A percentile compares a stretch with the other conserved stretches of the same genome.
Evolutionary conservation across 2,113 vertebrate genomes (phyloP).

Genomic region (Bombycilla garrulus): DNA sequence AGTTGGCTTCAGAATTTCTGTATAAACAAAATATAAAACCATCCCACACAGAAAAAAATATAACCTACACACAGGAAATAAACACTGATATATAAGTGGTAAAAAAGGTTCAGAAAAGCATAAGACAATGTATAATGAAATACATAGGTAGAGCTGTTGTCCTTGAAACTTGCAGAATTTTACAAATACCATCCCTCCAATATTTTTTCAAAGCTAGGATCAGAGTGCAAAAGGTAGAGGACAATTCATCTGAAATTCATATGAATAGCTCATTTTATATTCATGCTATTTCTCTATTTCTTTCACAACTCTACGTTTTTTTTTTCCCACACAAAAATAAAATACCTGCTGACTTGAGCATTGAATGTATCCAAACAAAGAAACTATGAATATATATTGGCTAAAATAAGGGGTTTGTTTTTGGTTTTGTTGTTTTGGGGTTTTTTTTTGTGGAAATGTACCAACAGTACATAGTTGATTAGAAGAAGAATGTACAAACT

Average conservation of each 20-base stretch:
- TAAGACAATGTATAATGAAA: neutral
- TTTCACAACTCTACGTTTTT: neutral
- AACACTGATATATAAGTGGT: neutral
- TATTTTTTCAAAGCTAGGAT: neutral
- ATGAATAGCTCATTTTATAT: neutral
- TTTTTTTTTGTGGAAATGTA: neutral
- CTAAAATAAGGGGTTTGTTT: neutral
- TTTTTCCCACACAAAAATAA: neutral
- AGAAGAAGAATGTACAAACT: neutral
- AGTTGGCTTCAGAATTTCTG: neutral
- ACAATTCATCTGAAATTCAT: neutral
- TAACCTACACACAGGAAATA: neutral
- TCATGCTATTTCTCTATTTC: neutral
- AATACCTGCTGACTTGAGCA: neutral
- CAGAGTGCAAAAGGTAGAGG: neutral
- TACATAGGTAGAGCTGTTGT: neutral
- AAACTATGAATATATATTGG: constrained; percentile 40
- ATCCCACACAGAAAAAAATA: neutral
- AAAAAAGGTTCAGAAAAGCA: neutral
- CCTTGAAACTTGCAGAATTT: neutral
- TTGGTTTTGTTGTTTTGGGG: neutral
- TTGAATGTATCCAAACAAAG: neutral
- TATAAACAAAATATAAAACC: neutral
- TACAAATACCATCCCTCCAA: neutral
- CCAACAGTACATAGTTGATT: neutral